Conservation (phyloP, 2,113 vertebrate species). For the Argyrosomus japonicus region DNA sequence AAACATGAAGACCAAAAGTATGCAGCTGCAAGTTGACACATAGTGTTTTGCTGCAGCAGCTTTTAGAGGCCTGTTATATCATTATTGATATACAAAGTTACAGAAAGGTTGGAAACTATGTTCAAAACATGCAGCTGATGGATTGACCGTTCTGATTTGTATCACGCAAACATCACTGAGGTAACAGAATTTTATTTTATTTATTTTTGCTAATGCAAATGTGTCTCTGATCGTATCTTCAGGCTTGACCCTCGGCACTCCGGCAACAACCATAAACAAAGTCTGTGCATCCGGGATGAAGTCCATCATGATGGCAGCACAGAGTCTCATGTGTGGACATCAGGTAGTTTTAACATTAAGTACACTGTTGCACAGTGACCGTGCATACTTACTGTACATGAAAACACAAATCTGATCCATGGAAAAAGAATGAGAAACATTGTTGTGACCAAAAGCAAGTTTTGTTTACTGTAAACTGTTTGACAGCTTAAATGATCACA, state of each 20-base stretch:
- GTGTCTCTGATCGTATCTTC: conserved; percentile 29
- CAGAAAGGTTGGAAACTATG: background rate
- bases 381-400: background rate
- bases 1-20: background rate
- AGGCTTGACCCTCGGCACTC: conserved; percentile 91
- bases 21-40: background rate
- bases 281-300: conserved; percentile 99
- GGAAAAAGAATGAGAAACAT: background rate
- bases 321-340: conserved; percentile 97
- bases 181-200: background rate
- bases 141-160: background rate
- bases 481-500: background rate
- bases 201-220: background rate
- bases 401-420: background rate
- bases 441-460: background rate
- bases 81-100: background rate
- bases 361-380: background rate
- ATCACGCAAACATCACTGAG: background rate
- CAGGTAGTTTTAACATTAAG: conserved; percentile 85
- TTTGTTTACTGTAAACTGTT: background rate
- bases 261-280: conserved; percentile 96
- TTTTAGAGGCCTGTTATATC: background rate
- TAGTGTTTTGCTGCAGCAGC: background rate
- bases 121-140: background rate
- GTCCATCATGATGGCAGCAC: conserved; percentile 96